Evolutionary conservation across 2,113 vertebrate species (phyloP), one percentile per base, ranked within the genome.

Genomic region (Pungitius pungitius): DNA sequence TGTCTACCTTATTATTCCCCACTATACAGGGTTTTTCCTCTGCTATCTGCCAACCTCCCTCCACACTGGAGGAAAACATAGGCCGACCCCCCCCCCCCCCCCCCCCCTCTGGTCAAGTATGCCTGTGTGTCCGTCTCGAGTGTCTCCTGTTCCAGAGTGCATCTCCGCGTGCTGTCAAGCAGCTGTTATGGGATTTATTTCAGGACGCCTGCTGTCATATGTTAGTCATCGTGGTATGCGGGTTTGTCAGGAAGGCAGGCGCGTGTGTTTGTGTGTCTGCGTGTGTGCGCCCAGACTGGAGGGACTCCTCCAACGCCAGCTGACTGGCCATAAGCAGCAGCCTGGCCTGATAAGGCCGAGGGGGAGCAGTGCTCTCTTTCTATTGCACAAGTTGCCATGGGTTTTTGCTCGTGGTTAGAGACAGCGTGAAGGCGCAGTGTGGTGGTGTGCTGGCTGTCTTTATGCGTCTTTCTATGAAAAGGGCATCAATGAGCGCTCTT

Each of bases 181-280:
- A 90, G 88, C 88, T 89, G 77, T 39, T 81, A 37, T 52, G 60
- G 59, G 43, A 61, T 88, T 82, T 92, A 90, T 91, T 90, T 90
- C 73, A 86, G 86, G 89, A 87, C 65, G 62, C 77, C 80, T 71
- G 66, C 80, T 81, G 76, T 91, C 85, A 80, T 67, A 69, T 82
- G 82, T 88, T 83, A 84, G 83, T 72, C 82, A 60, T 75, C 72
- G 81, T 64, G 83, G 86, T 77, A 90, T 90, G 89, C 59, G 84
- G 62, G 80, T 75, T 81, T 80, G 81, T 89, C 52, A 51, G 49
- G 65, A 74, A 74, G 70, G 73, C 85, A 72, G 76, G 51, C 30
- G 47, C 67, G 70, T 59, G 67, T 77, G 57, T 78, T 73, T 78
- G 61, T 63, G 51, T 45, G n/a, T 69, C 65, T 56, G 64, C 75